Evolutionary conservation across 2,797 vertebrate species (phyloP).

Genomic region (Sebastes steindachneri): DNA sequence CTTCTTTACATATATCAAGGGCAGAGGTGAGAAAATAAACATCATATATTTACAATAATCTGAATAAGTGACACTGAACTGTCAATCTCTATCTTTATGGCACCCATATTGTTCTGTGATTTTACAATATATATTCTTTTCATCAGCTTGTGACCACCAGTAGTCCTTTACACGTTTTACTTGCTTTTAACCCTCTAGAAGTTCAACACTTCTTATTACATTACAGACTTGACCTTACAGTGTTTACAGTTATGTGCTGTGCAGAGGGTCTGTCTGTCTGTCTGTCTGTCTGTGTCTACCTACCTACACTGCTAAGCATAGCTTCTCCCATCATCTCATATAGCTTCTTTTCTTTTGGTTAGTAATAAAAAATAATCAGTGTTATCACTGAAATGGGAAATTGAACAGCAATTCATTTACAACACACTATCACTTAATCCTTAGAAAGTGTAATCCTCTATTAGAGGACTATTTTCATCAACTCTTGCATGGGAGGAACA

Average conservation of each 20-base stretch:
- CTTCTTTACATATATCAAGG: conserved; percentile 60
- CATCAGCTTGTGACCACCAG: conserved; percentile 36
- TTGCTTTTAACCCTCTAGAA: conserved; percentile 42
- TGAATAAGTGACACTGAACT: conserved; percentile 38
- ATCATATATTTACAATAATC: conserved; percentile 70
- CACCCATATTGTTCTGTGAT: conserved; percentile 40
- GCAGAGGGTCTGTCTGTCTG: conserved; percentile 27
- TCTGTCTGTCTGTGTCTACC: conserved; percentile 22
- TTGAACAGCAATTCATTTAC: conserved; percentile 21
- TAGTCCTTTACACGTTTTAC: conserved; percentile 38
- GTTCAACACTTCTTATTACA: conserved; percentile 32
- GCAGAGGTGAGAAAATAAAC: conserved; percentile 68
- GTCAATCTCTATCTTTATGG: conserved; percentile 43
- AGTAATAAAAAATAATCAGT: conserved; percentile 51
- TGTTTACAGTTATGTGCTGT: conserved; percentile 57
- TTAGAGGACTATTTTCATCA: conserved; percentile 16
- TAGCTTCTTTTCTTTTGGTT: conserved; percentile 47
- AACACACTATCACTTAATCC: conserved; percentile 33
- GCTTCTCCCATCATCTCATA: conserved; percentile 7
- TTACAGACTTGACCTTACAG: conserved; percentile 59
- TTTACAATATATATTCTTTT: conserved; percentile 63
- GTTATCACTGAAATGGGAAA: conserved; percentile 17
- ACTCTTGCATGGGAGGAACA: conserved; percentile 12
- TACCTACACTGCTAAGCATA: conserved; percentile 34
- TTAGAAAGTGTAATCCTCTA: conserved; percentile 31